Percentiles rank a stretch among this genome's conserved stretches.
Evolutionary conservation across 64 coral and sea anemone species (phyloP).

Genomic region (Pocillopora damicornis): DNA sequence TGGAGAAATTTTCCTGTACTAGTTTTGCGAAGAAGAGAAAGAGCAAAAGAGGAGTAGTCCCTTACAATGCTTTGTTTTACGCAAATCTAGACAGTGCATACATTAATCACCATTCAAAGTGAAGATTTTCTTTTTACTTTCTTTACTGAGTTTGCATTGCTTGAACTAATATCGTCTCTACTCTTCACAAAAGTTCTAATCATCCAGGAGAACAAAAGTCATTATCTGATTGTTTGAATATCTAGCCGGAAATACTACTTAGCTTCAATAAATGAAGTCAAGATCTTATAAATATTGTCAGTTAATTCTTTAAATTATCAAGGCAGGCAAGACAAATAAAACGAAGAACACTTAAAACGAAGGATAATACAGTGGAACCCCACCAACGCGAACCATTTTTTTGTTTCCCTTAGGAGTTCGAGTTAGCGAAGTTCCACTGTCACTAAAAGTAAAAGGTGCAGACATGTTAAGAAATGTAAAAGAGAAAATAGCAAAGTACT

Average conservation of each 20-base stretch:
- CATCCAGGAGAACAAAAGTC: not conserved
- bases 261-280: not conserved
- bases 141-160: not conserved
- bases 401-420: too few relatives aligned
- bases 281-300: not conserved
- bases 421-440: too few relatives aligned
- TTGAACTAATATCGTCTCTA: not conserved
- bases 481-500: too few relatives aligned
- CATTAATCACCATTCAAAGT: too few relatives aligned
- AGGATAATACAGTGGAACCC: too few relatives aligned
- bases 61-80: not conserved
- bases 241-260: not conserved
- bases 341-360: too few relatives aligned
- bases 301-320: not conserved
- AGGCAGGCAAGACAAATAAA: not conserved
- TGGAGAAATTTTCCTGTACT: not conserved
- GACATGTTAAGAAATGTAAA: too few relatives aligned
- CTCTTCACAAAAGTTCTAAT: not conserved
- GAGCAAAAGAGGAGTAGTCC: not conserved
- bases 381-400: too few relatives aligned
- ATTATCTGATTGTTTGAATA: not conserved
- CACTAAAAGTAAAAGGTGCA: too few relatives aligned
- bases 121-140: not conserved
- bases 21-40: not conserved
- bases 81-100: too few relatives aligned